Evolutionary conservation across 2,113 vertebrate genomes (phyloP).

Genomic region (Daphoenositta chrysoptera): DNA sequence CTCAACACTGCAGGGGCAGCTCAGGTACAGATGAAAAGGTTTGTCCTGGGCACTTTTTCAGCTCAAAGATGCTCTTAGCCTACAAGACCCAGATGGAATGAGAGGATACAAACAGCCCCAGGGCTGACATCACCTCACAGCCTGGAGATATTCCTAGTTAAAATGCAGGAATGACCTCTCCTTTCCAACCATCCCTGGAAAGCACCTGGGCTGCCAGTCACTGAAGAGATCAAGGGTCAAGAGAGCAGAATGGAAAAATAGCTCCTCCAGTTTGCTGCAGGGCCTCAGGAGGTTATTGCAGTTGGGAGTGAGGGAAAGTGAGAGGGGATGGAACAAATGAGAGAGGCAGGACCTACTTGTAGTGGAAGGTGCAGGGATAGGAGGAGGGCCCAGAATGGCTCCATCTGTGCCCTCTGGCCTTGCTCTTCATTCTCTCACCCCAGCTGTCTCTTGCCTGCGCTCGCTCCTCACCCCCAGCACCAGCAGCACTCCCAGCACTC

Average conservation of each 20-base stretch:
- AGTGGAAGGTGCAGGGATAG: background rate
- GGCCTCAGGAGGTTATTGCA: background rate
- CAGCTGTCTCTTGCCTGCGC: background rate
- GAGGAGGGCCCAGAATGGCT: background rate
- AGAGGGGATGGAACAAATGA: background rate
- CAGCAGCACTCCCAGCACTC: background rate
- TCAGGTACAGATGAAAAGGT: background rate
- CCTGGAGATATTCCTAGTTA: background rate
- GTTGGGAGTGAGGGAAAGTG: background rate
- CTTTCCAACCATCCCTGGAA: background rate
- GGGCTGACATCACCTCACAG: background rate
- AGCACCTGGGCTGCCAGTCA: slow-evolving; percentile 6
- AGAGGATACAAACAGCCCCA: background rate
- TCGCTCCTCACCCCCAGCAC: background rate
- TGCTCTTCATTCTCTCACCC: rapidly evolving
- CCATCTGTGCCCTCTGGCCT: background rate
- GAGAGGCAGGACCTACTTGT: background rate
- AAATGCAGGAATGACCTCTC: background rate
- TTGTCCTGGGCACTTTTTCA: background rate
- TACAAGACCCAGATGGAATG: background rate
- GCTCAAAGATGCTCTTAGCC: background rate
- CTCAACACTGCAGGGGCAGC: background rate
- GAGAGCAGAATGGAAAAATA: background rate
- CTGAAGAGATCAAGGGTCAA: background rate
- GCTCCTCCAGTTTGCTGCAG: background rate